Evolutionary conservation across 2,888 invertebrate species (phyloP).

Genomic region (Phrixothrix hirtus): DNA sequence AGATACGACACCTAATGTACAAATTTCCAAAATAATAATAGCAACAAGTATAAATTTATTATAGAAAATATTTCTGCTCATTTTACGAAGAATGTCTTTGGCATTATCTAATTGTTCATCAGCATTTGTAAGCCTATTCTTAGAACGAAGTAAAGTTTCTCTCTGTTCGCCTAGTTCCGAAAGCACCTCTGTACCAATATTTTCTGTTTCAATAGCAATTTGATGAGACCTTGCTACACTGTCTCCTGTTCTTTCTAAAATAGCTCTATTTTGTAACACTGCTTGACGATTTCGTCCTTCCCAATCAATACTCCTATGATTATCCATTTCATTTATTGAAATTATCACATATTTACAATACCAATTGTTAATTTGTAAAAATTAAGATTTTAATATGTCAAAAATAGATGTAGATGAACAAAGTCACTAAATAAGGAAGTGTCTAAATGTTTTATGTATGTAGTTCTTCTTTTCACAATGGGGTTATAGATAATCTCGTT

Average conservation of each 20-base stretch:
- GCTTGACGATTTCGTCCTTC: constrained; percentile 63
- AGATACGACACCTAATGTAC: constrained; percentile 65
- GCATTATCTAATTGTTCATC: constrained; percentile 71
- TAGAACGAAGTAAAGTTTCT: constrained; percentile 70
- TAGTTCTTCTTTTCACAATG: no score
- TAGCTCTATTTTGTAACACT: constrained; percentile 60
- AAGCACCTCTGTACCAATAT: constrained; percentile 75
- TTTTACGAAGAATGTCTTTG: constrained; percentile 65
- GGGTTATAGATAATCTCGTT: no score
- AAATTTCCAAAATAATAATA: constrained; percentile 73
- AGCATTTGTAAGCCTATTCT: constrained; percentile 70
- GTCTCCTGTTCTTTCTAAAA: constrained; percentile 64
- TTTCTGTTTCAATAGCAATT: constrained; percentile 79
- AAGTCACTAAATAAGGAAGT: no score
- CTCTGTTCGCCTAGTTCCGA: constrained; percentile 76
- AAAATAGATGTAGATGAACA: no score
- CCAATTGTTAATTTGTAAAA: background rate
- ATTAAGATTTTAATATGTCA: no score
- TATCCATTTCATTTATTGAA: constrained; percentile 1
- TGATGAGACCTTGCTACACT: constrained; percentile 71
- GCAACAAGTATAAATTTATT: constrained; percentile 75
- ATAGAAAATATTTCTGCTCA: constrained; percentile 71
- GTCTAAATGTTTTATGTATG: no score
- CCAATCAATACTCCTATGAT: constrained; percentile 50
- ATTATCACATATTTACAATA: background rate